These are phyloP conservation scores for Ploceus nigricollis DNA, from an alignment of 2,113 vertebrate species.

Conservation along the genomic window DNA sequence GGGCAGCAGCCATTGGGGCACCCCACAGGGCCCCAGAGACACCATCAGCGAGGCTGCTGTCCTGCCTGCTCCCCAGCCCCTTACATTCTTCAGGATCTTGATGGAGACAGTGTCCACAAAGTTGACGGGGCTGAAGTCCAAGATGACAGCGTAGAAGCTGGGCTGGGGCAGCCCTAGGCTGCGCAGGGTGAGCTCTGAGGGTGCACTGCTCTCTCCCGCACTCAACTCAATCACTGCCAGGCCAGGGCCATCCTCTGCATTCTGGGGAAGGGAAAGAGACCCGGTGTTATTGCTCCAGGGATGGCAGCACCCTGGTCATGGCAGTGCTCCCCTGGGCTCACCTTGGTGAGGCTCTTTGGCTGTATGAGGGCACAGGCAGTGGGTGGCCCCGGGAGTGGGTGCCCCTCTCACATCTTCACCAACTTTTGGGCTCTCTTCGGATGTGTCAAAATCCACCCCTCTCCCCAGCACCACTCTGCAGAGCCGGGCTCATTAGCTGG, in stretches of 20 bases:
- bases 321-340: accelerated
- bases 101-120: constrained; percentile 91
- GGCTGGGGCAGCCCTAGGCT: constrained; percentile 65
- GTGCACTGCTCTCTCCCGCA: accelerated
- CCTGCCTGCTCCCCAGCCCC: neutral
- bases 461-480: neutral
- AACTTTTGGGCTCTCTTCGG: neutral
- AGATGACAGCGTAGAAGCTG: constrained; percentile 75
- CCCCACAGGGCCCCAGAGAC: neutral
- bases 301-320: neutral
- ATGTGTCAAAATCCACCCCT: accelerated
- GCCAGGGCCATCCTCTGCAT: neutral
- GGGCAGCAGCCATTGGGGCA: accelerated
- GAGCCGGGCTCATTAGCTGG: neutral
- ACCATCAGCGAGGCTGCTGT: accelerated
- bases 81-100: constrained; percentile 87
- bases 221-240: neutral
- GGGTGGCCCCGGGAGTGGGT: accelerated
- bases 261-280: neutral
- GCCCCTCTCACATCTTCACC: neutral
- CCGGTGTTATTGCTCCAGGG: accelerated
- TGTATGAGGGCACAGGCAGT: accelerated
- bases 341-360: neutral
- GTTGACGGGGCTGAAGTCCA: constrained; percentile 86
- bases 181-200: neutral